Evolutionary conservation across 2,888 invertebrate species (phyloP).

Genomic region (Rhimphoctona megacephalus): DNA sequence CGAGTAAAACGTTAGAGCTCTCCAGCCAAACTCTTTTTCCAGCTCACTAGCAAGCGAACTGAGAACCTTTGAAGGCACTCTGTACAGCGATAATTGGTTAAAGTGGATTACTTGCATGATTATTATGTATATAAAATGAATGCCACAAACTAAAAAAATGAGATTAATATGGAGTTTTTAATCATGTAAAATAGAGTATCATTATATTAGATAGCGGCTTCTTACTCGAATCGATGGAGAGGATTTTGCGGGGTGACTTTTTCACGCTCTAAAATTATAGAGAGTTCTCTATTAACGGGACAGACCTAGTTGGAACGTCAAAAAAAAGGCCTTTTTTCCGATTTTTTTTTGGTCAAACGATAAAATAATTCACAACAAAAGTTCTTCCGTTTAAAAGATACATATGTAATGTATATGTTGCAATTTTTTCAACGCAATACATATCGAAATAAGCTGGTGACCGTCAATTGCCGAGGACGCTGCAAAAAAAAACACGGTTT

Average conservation of each 20-base stretch:
- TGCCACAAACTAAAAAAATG: constrained; percentile 18
- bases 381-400: too few species aligned
- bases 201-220: background rate
- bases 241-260: constrained; percentile 28
- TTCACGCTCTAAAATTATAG: constrained; percentile 34
- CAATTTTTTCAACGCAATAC: too few species aligned
- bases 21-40: constrained; percentile 2
- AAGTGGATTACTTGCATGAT: constrained; percentile 15
- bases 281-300: constrained; percentile 40
- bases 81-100: constrained; percentile 5
- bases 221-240: constrained; percentile 41
- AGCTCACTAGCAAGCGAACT: constrained; percentile 16
- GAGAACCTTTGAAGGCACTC: constrained; percentile 18
- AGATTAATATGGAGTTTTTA: constrained; percentile 9
- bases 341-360: too few species aligned
- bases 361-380: too few species aligned
- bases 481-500: too few species aligned
- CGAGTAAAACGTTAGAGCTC: constrained; percentile 18
- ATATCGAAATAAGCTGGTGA: too few species aligned
- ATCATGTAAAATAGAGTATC: constrained; percentile 4
- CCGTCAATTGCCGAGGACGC: too few species aligned
- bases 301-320: too few species aligned
- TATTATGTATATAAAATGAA: constrained; percentile 18
- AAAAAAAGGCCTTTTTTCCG: too few species aligned
- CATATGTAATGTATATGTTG: too few species aligned